These are phyloP conservation scores for Acanthoscelides obtectus DNA, from an alignment of 2,888 invertebrate genomes.

Conservation along the genomic window DNA sequence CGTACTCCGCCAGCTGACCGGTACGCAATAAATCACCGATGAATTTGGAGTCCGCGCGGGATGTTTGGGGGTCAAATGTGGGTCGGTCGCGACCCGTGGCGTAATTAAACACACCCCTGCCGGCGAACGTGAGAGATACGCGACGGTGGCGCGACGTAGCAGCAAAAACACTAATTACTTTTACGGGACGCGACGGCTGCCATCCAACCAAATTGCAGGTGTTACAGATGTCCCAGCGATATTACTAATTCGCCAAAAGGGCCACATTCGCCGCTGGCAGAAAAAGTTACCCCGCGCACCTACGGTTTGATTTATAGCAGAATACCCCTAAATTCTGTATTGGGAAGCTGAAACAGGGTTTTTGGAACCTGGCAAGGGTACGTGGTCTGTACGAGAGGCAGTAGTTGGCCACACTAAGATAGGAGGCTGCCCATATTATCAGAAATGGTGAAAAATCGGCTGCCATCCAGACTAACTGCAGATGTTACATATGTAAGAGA, in stretches of 20 bases:
- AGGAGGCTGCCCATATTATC: too few relatives aligned
- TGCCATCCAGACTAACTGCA: too few relatives aligned
- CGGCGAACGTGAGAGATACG: conserved; percentile 44
- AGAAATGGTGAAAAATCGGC: too few relatives aligned
- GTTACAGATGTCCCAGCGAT: conserved; percentile 39
- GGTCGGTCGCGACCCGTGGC: conserved; percentile 11
- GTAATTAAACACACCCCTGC: conserved; percentile 36
- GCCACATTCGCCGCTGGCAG: neutral
- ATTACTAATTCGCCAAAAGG: conserved; percentile 32
- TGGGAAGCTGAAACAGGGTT: neutral
- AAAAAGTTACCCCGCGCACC: conserved; percentile 13
- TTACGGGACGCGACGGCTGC: conserved; percentile 15
- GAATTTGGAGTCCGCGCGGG: conserved; percentile 28
- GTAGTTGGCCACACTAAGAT: too few relatives aligned
- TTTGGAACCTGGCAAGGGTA: too few relatives aligned
- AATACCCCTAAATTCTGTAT: neutral
- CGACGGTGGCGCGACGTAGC: conserved; percentile 27
- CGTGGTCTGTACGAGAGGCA: too few relatives aligned
- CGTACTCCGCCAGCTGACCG: conserved; percentile 32
- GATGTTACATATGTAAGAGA: too few relatives aligned
- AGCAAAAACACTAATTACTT: conserved; percentile 47
- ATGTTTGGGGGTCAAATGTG: neutral
- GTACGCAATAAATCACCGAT: conserved; percentile 43
- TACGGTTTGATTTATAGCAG: neutral
- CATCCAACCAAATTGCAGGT: conserved; percentile 26